Base-by-base conservation (phyloP, 2,113 vertebrate genomes). In the Amphiprion percula region DNA sequence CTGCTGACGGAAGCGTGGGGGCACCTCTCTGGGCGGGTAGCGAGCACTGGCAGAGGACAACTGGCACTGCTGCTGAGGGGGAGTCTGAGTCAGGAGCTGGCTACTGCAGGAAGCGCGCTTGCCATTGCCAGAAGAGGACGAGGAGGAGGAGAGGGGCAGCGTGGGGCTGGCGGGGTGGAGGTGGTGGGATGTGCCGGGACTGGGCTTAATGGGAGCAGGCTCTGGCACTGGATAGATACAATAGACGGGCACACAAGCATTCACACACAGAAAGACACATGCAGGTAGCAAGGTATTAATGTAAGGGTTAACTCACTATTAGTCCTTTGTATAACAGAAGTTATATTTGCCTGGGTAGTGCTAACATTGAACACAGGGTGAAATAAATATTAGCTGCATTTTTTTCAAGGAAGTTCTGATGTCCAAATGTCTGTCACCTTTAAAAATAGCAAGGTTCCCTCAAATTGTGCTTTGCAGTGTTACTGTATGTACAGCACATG, bases 1-100 rank as follows among this genome's bases (percentile, higher is more conserved):
- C 93, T 98, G 97, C 95, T 98, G 97, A 93, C 97, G 96, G 94
- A 99, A 98, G 94, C 97, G 97, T 10, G 98, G 97, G 87, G 97
- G 97, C 94, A 98, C 96, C 96, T 99, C 98, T 44, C 97, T 96
- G 88, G 97, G 96, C 89, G 97, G 96, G 95, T 98, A 98, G 87
- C 96, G 96, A 94, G 96, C 93, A 50, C 96, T 89, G 89, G 88
- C 94, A 83, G 96, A 90, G 82, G 93, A 90, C 86, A 83, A 87
- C 84, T 86, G 90, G 90, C 89, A 90, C 88, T 82, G 95, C 52
- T 94, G 96, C 96, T 95, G 90, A 86, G 88, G 79, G 80, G 90
- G 78, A 71, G 83, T 78, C 81, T 86, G 82, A 89, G 74, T 89
- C 78, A 74, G 72, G 76, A 91, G 87, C 59, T 92, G 92, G 90